Evolutionary conservation across 2,888 invertebrate species (phyloP).

Genomic region (Lasioglossum zephyrum): DNA sequence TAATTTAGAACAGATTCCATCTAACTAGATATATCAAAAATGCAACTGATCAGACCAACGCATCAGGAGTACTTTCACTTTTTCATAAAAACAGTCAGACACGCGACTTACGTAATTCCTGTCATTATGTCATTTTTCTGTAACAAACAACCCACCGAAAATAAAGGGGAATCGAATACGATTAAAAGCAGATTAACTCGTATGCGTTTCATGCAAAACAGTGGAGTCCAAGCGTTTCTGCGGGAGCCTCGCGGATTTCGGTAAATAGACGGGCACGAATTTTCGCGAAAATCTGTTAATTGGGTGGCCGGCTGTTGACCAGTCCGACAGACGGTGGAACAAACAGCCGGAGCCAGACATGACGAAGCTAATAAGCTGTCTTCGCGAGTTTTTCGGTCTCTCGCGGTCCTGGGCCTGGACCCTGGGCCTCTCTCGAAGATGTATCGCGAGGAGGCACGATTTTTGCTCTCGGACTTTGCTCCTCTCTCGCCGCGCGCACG

Average conservation of each 20-base stretch:
- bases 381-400: constrained; percentile 25
- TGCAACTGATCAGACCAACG: not conserved
- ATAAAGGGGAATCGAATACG: not conserved
- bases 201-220: not conserved
- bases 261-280: constrained; percentile 1
- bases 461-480: constrained; percentile 38
- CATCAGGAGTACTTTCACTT: not conserved
- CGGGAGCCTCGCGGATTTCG: not conserved
- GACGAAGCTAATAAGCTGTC: constrained; percentile 26
- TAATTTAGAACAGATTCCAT: constrained; percentile 7
- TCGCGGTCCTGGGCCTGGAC: not conserved
- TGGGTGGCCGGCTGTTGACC: not conserved
- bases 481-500: not conserved
- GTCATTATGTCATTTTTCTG: not conserved
- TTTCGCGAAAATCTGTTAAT: constrained; percentile 34
- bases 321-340: not conserved
- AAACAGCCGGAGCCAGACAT: constrained; percentile 16
- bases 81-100: not conserved
- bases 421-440: constrained; percentile 11
- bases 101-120: not conserved
- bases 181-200: not conserved
- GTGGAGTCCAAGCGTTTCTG: not conserved
- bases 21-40: constrained; percentile 4
- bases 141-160: not conserved
- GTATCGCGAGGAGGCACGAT: constrained; percentile 30